Conservation (phyloP, 2,888 invertebrate genomes). For the Parnassius smintheus region DNA sequence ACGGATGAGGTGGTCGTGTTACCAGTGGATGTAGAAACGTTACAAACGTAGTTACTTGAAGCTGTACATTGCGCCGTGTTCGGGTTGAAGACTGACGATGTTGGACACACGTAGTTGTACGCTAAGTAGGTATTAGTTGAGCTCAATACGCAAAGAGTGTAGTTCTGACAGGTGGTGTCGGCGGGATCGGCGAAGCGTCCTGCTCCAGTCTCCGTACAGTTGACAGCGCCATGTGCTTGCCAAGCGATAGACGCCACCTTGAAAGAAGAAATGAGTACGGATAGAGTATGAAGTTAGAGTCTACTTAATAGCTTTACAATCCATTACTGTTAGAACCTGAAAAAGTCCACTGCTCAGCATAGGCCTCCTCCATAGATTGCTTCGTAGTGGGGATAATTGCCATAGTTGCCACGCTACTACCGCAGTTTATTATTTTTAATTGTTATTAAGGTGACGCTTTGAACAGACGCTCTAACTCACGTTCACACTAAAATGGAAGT, state of each 20-base stretch:
- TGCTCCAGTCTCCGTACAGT: slow-evolving; percentile 51
- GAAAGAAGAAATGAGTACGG: slow-evolving; percentile 11
- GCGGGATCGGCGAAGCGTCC: slow-evolving; percentile 60
- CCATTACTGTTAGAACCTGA: too few relatives aligned
- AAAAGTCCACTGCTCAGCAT: too few relatives aligned
- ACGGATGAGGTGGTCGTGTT: slow-evolving; percentile 34
- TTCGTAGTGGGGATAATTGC: too few relatives aligned
- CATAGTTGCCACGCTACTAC: too few relatives aligned
- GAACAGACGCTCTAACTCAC: too few relatives aligned
- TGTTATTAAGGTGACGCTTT: too few relatives aligned
- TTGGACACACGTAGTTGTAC: slow-evolving; percentile 66
- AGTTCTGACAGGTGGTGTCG: slow-evolving; percentile 66
- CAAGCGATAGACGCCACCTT: slow-evolving; percentile 37
- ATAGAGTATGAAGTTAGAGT: too few relatives aligned
- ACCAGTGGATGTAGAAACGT: slow-evolving; percentile 59
- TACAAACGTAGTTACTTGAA: slow-evolving; percentile 52
- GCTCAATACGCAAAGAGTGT: slow-evolving; percentile 59
- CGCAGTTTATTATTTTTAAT: too few relatives aligned
- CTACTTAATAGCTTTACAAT: too few relatives aligned
- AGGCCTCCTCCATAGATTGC: too few relatives aligned
- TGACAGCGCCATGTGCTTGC: slow-evolving; percentile 49
- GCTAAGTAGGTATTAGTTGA: slow-evolving; percentile 43
- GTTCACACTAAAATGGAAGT: too few relatives aligned
- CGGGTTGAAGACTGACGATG: slow-evolving; percentile 66
- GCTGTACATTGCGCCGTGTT: slow-evolving; percentile 32